Evolutionary conservation across 2,113 vertebrate species (phyloP).

Genomic region (Xerus inauris): DNA sequence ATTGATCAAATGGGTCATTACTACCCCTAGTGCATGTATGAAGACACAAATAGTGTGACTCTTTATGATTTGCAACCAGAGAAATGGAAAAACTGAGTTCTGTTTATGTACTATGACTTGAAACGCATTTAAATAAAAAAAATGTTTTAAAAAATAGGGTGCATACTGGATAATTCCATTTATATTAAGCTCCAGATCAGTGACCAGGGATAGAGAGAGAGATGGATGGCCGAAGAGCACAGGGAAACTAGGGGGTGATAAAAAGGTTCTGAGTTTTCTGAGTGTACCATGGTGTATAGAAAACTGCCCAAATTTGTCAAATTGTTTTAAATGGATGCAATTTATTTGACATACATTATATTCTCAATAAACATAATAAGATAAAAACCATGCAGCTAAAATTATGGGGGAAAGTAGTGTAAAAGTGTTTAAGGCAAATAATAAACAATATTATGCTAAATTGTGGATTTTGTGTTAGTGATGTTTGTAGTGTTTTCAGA

Average conservation of each 20-base stretch:
- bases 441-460: background rate
- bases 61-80: too few relatives aligned
- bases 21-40: too few relatives aligned
- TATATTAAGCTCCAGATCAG: background rate
- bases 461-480: background rate
- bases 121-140: too few relatives aligned
- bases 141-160: too few relatives aligned
- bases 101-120: too few relatives aligned
- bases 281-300: background rate
- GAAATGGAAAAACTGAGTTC: too few relatives aligned
- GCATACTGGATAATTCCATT: background rate
- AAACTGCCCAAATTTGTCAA: background rate
- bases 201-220: background rate
- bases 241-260: background rate
- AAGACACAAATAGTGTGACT: too few relatives aligned
- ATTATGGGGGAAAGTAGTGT: background rate
- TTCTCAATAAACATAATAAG: background rate
- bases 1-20: too few relatives aligned
- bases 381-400: background rate
- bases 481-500: background rate
- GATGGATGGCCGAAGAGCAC: background rate
- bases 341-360: background rate
- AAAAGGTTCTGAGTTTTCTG: background rate
- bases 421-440: background rate
- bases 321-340: background rate